Evolutionary conservation across 92 coral and sea anemone genomes (phyloP).

Genomic region (Nematostella vectensis): DNA sequence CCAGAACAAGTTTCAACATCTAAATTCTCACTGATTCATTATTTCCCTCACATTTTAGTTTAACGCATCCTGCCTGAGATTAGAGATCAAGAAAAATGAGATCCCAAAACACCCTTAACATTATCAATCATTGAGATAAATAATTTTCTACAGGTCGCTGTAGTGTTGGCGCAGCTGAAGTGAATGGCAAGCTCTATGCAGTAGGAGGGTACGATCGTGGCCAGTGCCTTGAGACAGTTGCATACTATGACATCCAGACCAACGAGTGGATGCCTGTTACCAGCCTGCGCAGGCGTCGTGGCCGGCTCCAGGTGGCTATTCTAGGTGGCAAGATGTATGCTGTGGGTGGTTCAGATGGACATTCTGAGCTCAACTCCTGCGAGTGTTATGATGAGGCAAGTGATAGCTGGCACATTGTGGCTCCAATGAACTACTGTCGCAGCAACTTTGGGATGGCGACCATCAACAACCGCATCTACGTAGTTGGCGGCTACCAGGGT

Average conservation of each 20-base stretch:
- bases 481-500: conserved; percentile 84
- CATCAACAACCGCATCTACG: conserved; percentile 49
- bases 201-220: conserved; percentile 98
- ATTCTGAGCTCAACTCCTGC: conserved; percentile 66
- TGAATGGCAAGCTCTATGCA: conserved; percentile 77
- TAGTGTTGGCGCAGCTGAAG: conserved; percentile 93
- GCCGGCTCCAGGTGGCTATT: conserved; percentile 66
- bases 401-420: conserved; percentile 56
- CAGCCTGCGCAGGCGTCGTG: conserved; percentile 63
- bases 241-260: conserved; percentile 60
- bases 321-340: conserved; percentile 74
- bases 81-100: too few relatives aligned
- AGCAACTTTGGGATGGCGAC: conserved; percentile 86
- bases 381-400: conserved; percentile 71
- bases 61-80: too few relatives aligned
- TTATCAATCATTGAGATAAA: too few relatives aligned
- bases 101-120: too few relatives aligned
- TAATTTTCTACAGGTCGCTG: conserved; percentile 78
- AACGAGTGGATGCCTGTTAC: conserved; percentile 89
- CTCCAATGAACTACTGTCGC: conserved; percentile 76
- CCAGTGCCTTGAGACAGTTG: conserved; percentile 79
- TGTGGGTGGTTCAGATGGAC: conserved; percentile 92
- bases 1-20: too few relatives aligned
- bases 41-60: too few relatives aligned
- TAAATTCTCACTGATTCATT: too few relatives aligned